Base-by-base conservation (phyloP, 2,113 vertebrate genomes). In the Malurus elegans region DNA sequence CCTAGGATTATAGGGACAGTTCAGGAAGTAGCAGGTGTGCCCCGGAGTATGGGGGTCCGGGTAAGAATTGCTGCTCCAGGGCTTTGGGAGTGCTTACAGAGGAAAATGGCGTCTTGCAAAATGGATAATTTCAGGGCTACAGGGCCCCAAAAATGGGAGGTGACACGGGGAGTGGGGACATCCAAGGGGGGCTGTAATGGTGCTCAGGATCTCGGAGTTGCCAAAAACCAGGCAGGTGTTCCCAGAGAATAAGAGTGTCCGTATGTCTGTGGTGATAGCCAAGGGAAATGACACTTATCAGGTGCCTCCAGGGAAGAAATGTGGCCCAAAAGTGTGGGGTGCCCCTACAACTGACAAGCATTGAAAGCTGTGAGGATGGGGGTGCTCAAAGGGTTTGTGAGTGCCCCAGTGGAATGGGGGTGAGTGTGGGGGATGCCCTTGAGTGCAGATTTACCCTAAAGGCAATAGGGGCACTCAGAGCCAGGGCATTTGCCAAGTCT, bases 401-500 rank as follows among this genome's bases (percentile, higher is more conserved):
- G n/a, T 44, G 5, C 20, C 34, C 29, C 36, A 48, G 65, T 47
- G 7, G 18, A 32, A 53, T 1, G 3, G 32, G 10, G 17, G 2
- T 67, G 38, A 38, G 14, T 20, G 9, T 3, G 1, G 25, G 9
- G 11, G 10, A 20, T 45, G 20, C 19, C 9, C 23, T 12, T 8
- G 25, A 28, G 9, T 38, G n/a, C 9, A 9, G 26, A 8, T 64
- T 56, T 65, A 15, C 38, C 34, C 18, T 34, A 29, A 47, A 80
- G 47, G 25, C 44, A 50, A 8, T 25, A 58, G 31, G 13, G 47
- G 12, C 44, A 25, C 21, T 58, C 28, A 18, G 38, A 32, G 8
- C 15, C 3, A 3, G 7, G 2, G 57, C 11, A 7, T 31, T 18
- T 0, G 2, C 9, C 2, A 3, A 16, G 14, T 29, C 51, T 61